Conservation (phyloP, 2,113 vertebrate genomes). For the Puma concolor region DNA sequence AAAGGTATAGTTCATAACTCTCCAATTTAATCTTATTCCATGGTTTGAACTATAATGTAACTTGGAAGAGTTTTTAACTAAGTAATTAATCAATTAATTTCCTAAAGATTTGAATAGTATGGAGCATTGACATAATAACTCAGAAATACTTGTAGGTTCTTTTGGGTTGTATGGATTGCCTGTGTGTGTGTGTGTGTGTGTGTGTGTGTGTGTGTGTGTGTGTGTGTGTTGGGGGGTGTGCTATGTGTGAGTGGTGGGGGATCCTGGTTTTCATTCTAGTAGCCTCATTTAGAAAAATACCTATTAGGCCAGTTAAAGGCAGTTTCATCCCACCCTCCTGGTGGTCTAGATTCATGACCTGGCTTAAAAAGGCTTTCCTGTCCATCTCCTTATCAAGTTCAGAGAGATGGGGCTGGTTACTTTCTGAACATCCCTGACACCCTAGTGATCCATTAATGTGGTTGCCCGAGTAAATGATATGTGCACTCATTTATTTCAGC, state of each 20-base stretch:
- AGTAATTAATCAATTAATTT: slow-evolving; percentile 1
- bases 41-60: background rate
- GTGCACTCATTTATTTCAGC: background rate
- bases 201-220: too few species aligned
- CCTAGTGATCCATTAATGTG: background rate
- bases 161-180: background rate
- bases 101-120: background rate
- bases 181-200: background rate
- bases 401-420: background rate
- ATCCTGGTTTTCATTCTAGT: background rate
- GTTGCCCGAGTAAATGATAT: background rate
- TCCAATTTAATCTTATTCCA: background rate
- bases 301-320: background rate
- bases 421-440: background rate
- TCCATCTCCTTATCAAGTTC: background rate
- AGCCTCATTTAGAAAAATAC: background rate
- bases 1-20: background rate
- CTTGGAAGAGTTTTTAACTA: slow-evolving; percentile 7
- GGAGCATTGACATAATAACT: background rate
- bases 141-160: background rate
- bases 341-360: background rate
- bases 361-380: background rate
- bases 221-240: background rate
- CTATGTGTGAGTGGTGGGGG: background rate
- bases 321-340: background rate